Percentiles rank a stretch among this genome's conserved stretches.
These are phyloP conservation scores for Caenorhabditis parvicauda DNA, from an alignment of 2,888 invertebrate genomes.

Conservation along the genomic window DNA sequence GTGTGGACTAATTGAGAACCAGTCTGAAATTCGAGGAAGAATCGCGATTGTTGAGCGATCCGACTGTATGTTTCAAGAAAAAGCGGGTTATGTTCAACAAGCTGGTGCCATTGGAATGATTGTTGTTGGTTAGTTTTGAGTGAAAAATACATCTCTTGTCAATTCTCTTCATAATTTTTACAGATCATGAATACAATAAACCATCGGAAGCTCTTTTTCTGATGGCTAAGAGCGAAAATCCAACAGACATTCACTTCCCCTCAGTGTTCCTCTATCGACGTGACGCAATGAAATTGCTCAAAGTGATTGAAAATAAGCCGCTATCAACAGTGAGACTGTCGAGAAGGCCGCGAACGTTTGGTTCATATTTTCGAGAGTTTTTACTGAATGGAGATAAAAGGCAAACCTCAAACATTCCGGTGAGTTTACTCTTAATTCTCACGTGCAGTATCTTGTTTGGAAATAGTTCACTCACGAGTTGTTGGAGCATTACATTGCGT, in stretches of 20 bases:
- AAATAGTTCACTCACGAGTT: too few species aligned
- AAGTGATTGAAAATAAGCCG: conserved; percentile 5
- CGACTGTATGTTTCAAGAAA: conserved; percentile 82
- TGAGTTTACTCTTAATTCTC: too few species aligned
- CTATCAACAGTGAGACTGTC: too few species aligned
- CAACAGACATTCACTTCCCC: conserved; percentile 48
- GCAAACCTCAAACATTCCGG: too few species aligned
- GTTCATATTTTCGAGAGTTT: too few species aligned
- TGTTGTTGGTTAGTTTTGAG: conserved; percentile 68
- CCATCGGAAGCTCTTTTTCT: conserved; percentile 92
- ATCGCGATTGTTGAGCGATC: conserved; percentile 86
- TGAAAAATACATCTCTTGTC: neutral
- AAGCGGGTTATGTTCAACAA: conserved; percentile 73
- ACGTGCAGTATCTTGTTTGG: too few species aligned
- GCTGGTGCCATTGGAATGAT: conserved; percentile 83
- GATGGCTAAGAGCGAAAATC: conserved; percentile 85
- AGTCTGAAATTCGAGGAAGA: conserved; percentile 71
- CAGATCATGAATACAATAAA: conserved; percentile 74
- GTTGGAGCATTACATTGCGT: too few species aligned
- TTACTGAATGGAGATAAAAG: too few species aligned
- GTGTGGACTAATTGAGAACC: conserved; percentile 69
- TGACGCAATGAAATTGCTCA: conserved; percentile 25
- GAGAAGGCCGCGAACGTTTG: too few species aligned
- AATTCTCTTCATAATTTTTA: neutral
- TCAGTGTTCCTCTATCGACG: conserved; percentile 47